Evolutionary conservation across 2,113 vertebrate species (phyloP).

Genomic region (Falco punctatus): DNA sequence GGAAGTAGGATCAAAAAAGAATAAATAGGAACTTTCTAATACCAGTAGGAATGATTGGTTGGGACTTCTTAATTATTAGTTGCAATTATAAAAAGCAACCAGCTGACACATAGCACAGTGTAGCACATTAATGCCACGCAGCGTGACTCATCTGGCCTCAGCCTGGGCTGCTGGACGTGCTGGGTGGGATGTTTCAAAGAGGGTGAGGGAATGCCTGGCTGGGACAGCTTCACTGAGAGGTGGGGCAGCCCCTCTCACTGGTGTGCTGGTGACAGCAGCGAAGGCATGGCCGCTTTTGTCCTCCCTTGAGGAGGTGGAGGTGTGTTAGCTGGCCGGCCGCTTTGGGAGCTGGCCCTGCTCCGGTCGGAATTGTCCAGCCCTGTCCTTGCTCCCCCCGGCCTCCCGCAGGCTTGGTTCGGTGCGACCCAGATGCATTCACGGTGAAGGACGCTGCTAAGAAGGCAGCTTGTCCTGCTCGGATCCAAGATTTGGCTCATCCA

Average conservation of each 20-base stretch:
- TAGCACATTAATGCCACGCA: neutral
- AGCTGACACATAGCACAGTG: neutral
- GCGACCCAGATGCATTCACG: slow-evolving; percentile 60
- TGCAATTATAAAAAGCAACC: neutral
- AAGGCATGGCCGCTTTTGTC: neutral
- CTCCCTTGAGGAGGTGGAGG: neutral
- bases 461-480: slow-evolving; percentile 57
- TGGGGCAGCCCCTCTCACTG: neutral
- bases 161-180: neutral
- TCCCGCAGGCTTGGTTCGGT: neutral
- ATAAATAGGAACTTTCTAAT: neutral
- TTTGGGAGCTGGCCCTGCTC: neutral
- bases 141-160: neutral
- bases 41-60: neutral
- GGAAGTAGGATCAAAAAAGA: neutral
- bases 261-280: neutral
- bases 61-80: neutral
- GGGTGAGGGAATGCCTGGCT: neutral
- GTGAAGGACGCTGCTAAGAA: slow-evolving; percentile 71
- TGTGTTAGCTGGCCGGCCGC: neutral
- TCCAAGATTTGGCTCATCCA: slow-evolving; percentile 59
- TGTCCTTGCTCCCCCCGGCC: slow-evolving; percentile 29
- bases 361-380: neutral
- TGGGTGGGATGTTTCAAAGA: neutral
- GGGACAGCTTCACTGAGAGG: neutral